Evolutionary conservation across 2,113 vertebrate species (phyloP).

Genomic region (Cynoglossus semilaevis): DNA sequence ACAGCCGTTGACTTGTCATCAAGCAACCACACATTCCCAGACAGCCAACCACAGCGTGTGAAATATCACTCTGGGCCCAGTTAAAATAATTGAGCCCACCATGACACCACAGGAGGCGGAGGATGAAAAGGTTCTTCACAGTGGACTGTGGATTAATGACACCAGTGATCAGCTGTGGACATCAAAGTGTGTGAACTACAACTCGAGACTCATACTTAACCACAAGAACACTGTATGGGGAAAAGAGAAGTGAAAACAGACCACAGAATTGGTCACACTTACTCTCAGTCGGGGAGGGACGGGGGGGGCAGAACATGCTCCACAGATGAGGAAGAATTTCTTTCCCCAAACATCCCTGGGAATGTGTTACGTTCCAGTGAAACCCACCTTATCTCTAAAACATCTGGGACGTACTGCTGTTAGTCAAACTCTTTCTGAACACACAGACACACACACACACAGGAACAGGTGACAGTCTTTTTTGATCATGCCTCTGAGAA

Average conservation of each 20-base stretch:
- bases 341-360: conserved; percentile 72
- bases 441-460: conserved; percentile 25
- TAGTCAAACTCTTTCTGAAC: conserved; percentile 33
- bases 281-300: not conserved
- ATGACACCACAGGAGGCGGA: conserved; percentile 11
- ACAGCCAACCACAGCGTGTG: conserved; percentile 31
- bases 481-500: conserved; percentile 4
- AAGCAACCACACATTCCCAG: conserved; percentile 28
- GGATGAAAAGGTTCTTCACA: not conserved
- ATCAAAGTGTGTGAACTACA: too few species aligned
- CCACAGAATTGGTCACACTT: conserved; percentile 20
- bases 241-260: conserved; percentile 13
- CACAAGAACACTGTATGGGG: conserved; percentile 9
- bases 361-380: conserved; percentile 72
- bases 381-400: conserved; percentile 76
- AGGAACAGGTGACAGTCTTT: conserved; percentile 44
- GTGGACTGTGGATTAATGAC: conserved; percentile 27
- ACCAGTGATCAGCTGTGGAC: conserved; percentile 11
- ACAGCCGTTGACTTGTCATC: conserved; percentile 24
- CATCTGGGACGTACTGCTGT: conserved; percentile 75
- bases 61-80: conserved; percentile 37
- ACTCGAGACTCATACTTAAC: too few species aligned
- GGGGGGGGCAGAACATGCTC: conserved; percentile 52
- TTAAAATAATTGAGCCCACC: conserved; percentile 17
- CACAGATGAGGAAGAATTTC: conserved; percentile 69